Percentiles rank a stretch among this genome's conserved stretches.
phyloP scores from a whole-genome alignment of 2,888 invertebrate species.

The Sceliomorpha sp. region DNA sequence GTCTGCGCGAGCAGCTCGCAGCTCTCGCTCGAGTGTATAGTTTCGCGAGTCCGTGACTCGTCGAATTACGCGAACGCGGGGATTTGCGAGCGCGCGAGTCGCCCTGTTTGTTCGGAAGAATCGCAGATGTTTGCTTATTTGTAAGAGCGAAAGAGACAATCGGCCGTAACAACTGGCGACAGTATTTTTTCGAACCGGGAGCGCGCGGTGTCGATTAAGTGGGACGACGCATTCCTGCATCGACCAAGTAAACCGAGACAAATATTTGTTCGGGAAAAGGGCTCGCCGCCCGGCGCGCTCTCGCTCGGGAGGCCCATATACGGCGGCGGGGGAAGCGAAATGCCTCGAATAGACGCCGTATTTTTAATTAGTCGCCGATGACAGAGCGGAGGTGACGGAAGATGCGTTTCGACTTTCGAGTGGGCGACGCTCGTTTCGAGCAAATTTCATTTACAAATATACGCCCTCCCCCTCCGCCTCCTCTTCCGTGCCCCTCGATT shows the following conservation, averaged over 20 bases:
- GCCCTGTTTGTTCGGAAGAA: too few species aligned
- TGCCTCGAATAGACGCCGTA: conserved; percentile 42
- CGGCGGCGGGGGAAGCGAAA: conserved; percentile 21
- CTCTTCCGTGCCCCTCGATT: too few species aligned
- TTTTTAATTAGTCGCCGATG: conserved; percentile 53
- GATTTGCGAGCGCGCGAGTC: too few species aligned
- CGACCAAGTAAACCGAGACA: conserved; percentile 51
- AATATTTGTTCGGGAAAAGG: conserved; percentile 51
- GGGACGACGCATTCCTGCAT: conserved; percentile 36
- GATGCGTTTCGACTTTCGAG: conserved; percentile 49
- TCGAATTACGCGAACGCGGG: too few species aligned
- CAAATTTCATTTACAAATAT: not conserved
- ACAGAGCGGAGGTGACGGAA: conserved; percentile 47
- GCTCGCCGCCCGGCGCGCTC: conserved; percentile 3
- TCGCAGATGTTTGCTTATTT: too few species aligned
- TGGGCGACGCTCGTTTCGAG: conserved; percentile 42
- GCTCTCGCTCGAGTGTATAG: too few species aligned
- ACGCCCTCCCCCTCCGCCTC: too few species aligned
- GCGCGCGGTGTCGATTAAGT: not conserved
- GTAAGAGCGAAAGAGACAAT: too few species aligned
- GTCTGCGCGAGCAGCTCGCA: too few species aligned
- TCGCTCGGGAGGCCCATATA: conserved; percentile 1
- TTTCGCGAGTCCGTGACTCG: too few species aligned
- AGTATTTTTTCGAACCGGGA: conserved; percentile 16
- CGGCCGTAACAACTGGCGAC: conserved; percentile 10